Base-by-base conservation (phyloP, 1,140 invertebrate genomes). In the Ceratina australensis region DNA sequence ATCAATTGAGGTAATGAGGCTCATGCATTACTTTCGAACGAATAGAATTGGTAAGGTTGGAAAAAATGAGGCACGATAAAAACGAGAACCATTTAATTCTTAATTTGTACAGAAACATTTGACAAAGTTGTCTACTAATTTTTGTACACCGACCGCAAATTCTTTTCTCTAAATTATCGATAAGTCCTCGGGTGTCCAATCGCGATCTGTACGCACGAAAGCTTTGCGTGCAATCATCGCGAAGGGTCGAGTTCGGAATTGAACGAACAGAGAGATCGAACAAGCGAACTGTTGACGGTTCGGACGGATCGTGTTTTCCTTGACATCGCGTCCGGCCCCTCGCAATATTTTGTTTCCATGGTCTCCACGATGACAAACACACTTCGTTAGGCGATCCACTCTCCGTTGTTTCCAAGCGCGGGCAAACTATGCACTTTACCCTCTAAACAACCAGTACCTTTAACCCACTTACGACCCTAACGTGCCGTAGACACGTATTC, bases 381-480 rank as follows among this genome's bases (percentile, higher is more conserved):
- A 84, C 84, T 85, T 85, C 79, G 83, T 82, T 85, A 85, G 57
- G 20, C 72, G 69, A 82, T 63, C 79, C 68, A 79, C 69, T 82
- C 80, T 59, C 56, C 68, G 83, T 85, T 85, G 81, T 86, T 86
- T 82, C 81, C 63, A 54, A 79, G 82, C 85, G 69, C 76, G 26
- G 67, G 77, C 82, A 82, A 86, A 85, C 83, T 85, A 85, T 85
- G 72, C 83, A 59, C 84, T 85, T 85, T 73, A 79, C 75, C 83
- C 80, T 64, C 76, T 71, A 74, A 82, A 82, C 79, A 85, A 82
- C 56, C 69, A 67, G 72, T 85, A 75, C 83, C 76, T 85, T 82
- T 85, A 85, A 85, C 83, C 83, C 83, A 85, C 83, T 85, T 85
- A 85, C 69, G 72, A 78, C 83, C 82, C 83, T 66, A 84, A 81